Evolutionary conservation across 2,888 invertebrate species (phyloP).

Genomic region (Calameuta pallipes): DNA sequence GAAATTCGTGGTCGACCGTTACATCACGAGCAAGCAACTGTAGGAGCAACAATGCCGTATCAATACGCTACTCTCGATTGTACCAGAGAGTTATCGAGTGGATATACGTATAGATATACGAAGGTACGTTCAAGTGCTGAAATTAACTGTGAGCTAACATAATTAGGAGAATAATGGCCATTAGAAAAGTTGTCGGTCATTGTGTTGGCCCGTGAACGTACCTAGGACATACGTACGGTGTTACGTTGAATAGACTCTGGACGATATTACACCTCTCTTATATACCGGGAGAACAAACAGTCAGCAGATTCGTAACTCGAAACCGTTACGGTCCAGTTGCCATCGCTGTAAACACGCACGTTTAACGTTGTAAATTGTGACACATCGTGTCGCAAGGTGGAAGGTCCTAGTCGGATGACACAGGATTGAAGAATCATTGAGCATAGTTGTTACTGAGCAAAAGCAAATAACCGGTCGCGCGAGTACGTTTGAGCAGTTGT

Average conservation of each 20-base stretch:
- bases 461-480: not conserved
- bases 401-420: not conserved
- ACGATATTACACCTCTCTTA: slow-evolving; percentile 32
- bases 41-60: slow-evolving; percentile 1
- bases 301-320: slow-evolving; percentile 37
- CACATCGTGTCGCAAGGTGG: not conserved
- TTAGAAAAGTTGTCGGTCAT: slow-evolving; percentile 37
- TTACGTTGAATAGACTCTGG: slow-evolving; percentile 14
- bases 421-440: not conserved
- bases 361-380: not conserved
- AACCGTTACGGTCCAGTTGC: slow-evolving; percentile 37
- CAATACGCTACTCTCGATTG: not conserved
- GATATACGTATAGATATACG: not conserved
- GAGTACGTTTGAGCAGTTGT: not conserved
- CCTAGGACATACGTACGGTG: not conserved
- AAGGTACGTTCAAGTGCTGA: slow-evolving; percentile 13
- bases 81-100: slow-evolving; percentile 1
- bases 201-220: slow-evolving; percentile 26
- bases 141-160: slow-evolving; percentile 29
- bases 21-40: not conserved
- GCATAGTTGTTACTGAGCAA: not conserved
- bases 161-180: slow-evolving; percentile 33
- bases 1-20: not conserved
- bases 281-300: slow-evolving; percentile 31
- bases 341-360: slow-evolving; percentile 25